Base-by-base conservation (phyloP, 2,797 vertebrate genomes). In the Acipenser ruthenus region DNA sequence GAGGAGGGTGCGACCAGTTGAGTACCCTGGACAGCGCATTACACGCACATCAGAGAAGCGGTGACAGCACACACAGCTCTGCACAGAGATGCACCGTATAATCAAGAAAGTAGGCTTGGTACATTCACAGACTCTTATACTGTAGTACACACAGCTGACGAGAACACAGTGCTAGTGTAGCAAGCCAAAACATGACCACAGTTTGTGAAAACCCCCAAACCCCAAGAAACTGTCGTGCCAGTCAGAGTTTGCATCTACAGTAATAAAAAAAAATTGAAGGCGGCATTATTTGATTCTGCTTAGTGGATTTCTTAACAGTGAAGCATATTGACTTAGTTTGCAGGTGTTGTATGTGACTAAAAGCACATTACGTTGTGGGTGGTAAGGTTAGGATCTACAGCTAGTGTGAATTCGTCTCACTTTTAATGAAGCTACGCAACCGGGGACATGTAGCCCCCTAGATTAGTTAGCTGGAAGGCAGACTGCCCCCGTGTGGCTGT, bases 401-500 rank as follows among this genome's bases (percentile, higher is more conserved):
- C 47, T 56, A 9, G 48, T 47, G 53, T 23, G 13, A 10, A 23
- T 12, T n/a, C 5, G 18, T 7, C 11, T 55, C 8, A 56, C 52
- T 64, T 47, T 50, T 18, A 61, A 18, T n/a, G 12, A 53, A 52
- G 63, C 50, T 52, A 49, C 10, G 4, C 64, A n/a, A 37, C 8
- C 37, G 6, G 60, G 18, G 47, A 52, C 13, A 47, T 15, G 49
- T 47, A 60, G 47, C 6, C 60, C 50, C 8, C 60, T 63, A 60
- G 53, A 60, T 59, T 48, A 12, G 63, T 1, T 23, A 1, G 37
- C 63, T 50, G 72, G 60, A 67, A 65, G 63, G 59, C 69, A 75
- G 77, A 81, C 73, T 77, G 58, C 70, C 82, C 87, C 83, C 89
- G 86, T 72, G 72, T 84, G 89, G 86, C 50, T 13, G 61, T 55